Percentiles rank a stretch among this genome's conserved stretches.
These are phyloP conservation scores for Steinernema khuongi DNA, from an alignment of 1,140 invertebrate species.

Conservation along the genomic window DNA sequence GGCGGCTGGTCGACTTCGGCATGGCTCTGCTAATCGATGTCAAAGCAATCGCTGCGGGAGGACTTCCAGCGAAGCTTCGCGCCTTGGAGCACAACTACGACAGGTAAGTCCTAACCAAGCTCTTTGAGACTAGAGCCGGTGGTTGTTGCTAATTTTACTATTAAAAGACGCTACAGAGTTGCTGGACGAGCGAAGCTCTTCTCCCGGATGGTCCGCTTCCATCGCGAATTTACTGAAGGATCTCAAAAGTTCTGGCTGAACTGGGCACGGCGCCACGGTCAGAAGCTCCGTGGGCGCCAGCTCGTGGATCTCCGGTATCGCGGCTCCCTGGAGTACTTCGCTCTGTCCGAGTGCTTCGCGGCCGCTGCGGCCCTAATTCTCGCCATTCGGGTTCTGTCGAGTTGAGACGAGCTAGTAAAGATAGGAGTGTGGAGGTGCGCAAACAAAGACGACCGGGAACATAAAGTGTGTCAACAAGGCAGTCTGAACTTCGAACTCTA, in stretches of 20 bases:
- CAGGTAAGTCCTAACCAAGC: background rate
- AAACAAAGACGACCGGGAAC: background rate
- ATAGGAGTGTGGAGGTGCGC: background rate
- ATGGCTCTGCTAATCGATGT: slow-evolving; percentile 20
- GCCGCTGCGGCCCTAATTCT: background rate
- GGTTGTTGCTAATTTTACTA: too few relatives aligned
- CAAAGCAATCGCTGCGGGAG: background rate
- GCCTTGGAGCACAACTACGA: slow-evolving; percentile 5
- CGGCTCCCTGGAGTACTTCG: background rate
- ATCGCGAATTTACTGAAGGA: slow-evolving; percentile 18
- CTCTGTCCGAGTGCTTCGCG: background rate
- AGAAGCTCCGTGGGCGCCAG: background rate
- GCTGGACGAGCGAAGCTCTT: slow-evolving; percentile 18
- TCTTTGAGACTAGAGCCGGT: background rate
- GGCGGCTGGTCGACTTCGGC: slow-evolving; percentile 27
- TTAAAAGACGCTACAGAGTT: too few relatives aligned
- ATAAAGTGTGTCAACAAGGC: too few relatives aligned
- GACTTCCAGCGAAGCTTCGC: background rate
- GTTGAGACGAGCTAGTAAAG: background rate
- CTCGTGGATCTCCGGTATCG: background rate
- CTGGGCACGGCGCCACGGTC: slow-evolving; percentile 26
- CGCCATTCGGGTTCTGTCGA: background rate
- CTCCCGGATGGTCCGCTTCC: slow-evolving; percentile 22
- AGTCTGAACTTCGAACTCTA: too few relatives aligned
- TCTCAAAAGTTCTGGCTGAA: slow-evolving; percentile 33